These are phyloP conservation scores for Sarcophaga rosellei DNA, from an alignment of 2,888 invertebrate species.

Conservation along the genomic window DNA sequence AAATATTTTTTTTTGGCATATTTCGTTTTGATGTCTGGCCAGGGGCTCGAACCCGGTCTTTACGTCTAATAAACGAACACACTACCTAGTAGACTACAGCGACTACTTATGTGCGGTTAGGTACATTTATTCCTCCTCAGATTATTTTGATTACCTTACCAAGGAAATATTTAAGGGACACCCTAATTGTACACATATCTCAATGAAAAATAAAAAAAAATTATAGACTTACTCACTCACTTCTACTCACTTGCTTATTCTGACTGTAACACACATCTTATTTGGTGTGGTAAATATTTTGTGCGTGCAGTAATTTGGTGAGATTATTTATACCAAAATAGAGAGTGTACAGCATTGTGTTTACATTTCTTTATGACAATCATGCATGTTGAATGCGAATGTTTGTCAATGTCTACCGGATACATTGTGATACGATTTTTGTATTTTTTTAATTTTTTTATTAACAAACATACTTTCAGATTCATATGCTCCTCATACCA, in stretches of 20 bases:
- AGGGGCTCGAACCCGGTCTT: too few species aligned
- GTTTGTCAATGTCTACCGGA: constrained; percentile 48
- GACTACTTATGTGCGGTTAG: too few species aligned
- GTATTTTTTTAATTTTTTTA: too few species aligned
- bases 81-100: too few species aligned
- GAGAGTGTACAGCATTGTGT: constrained; percentile 36
- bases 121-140: too few species aligned
- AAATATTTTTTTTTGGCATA: too few species aligned
- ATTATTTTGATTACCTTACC: too few species aligned
- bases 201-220: neutral
- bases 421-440: neutral
- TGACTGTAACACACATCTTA: constrained; percentile 38
- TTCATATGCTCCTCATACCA: too few species aligned
- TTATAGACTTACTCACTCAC: constrained; percentile 31
- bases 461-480: too few species aligned
- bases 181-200: neutral
- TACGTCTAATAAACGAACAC: too few species aligned
- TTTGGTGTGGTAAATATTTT: constrained; percentile 64
- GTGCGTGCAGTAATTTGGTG: constrained; percentile 72
- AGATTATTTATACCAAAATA: constrained; percentile 72
- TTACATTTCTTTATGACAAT: constrained; percentile 62
- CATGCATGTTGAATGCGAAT: constrained; percentile 67
- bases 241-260: neutral
- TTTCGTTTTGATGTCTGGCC: too few species aligned
- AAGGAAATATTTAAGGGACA: neutral